Evolutionary conservation across 2,888 invertebrate species (phyloP).

Genomic region (Ryuthela nishihirai): DNA sequence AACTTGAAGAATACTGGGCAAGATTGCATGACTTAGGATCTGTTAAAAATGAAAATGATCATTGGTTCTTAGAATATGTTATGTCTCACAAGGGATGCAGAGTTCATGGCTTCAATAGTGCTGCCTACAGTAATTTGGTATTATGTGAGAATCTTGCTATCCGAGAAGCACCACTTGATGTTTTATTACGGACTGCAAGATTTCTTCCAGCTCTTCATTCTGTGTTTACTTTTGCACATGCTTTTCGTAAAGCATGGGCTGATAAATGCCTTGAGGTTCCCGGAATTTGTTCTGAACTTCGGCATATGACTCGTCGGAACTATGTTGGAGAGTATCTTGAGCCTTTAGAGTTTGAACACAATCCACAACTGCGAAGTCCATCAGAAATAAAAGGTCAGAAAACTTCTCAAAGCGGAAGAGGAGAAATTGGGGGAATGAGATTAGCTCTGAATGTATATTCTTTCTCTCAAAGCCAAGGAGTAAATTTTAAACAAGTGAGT

Average conservation of each 20-base stretch:
- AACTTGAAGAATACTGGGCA: conserved; percentile 37
- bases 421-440: conserved; percentile 38
- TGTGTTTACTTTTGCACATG: conserved; percentile 45
- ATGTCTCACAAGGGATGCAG: conserved; percentile 26
- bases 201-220: conserved; percentile 44
- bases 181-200: conserved; percentile 37
- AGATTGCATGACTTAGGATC: conserved; percentile 37
- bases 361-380: conserved; percentile 41
- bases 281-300: conserved; percentile 43
- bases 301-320: conserved; percentile 42
- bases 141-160: conserved; percentile 24
- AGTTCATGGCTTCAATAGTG: conserved; percentile 5
- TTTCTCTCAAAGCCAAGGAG: conserved; percentile 6
- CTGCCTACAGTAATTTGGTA: conserved; percentile 2
- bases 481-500: conserved; percentile 24
- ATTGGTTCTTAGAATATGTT: conserved; percentile 43
- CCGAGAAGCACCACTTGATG: conserved; percentile 17
- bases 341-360: conserved; percentile 42
- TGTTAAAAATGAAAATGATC: conserved; percentile 38
- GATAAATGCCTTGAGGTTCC: conserved; percentile 42
- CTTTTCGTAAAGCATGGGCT: conserved; percentile 46
- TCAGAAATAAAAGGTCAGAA: conserved; percentile 41
- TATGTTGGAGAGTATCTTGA: conserved; percentile 43
- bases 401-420: conserved; percentile 42
- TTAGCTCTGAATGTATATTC: conserved; percentile 27